Evolutionary conservation across 2,888 invertebrate species (phyloP).

Genomic region (Aromia moschata): DNA sequence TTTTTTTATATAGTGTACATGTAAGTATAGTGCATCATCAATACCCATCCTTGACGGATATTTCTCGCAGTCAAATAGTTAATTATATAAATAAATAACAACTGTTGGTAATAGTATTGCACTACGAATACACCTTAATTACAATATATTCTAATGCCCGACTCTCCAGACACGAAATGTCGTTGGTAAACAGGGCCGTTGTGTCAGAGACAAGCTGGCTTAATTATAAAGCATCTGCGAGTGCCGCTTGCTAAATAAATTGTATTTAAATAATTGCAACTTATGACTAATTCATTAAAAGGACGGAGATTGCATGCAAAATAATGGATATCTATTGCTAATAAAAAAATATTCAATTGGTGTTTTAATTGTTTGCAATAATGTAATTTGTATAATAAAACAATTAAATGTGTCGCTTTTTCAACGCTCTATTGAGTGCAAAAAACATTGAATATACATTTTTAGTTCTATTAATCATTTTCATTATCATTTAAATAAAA

Average conservation of each 20-base stretch:
- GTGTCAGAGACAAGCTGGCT: not conserved
- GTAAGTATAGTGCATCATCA: not conserved
- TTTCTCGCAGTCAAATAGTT: not conserved
- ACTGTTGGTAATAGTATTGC: no score
- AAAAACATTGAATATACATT: no score
- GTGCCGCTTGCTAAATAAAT: constrained; percentile 13
- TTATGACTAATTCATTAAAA: constrained; percentile 14
- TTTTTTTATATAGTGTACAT: not conserved
- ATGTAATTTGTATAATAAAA: not conserved
- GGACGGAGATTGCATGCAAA: constrained; percentile 1
- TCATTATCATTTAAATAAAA: no score
- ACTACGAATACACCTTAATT: not conserved
- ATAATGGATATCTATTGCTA: not conserved
- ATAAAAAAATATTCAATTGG: not conserved
- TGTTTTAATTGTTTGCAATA: not conserved
- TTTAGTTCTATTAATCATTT: no score
- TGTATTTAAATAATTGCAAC: not conserved
- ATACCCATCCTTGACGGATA: not conserved
- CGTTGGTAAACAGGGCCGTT: not conserved
- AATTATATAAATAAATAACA: not conserved
- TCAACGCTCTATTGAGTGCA: no score
- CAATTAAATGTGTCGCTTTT: no score
- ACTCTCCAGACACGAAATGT: not conserved
- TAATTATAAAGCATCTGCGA: constrained; percentile 3
- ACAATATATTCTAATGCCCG: not conserved